These are phyloP conservation scores for Caenorhabditis sp. DNA, from an alignment of 2,888 invertebrate species.

Conservation along the genomic window DNA sequence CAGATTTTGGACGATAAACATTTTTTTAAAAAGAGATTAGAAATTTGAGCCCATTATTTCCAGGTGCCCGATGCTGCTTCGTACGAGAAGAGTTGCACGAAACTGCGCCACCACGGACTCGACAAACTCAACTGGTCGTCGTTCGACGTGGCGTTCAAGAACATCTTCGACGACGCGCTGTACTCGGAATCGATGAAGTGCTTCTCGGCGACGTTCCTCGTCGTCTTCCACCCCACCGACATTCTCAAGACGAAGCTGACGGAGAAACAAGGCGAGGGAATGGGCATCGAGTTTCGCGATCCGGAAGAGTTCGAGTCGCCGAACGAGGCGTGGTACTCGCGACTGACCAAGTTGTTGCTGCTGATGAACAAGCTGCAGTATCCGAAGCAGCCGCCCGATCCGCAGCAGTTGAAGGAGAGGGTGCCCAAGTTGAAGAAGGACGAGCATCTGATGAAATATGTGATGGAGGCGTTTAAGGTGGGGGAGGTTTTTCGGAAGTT, in stretches of 20 bases:
- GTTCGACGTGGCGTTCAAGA: slow-evolving; percentile 75
- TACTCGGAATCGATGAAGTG: slow-evolving; percentile 79
- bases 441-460: not conserved
- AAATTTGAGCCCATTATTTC: slow-evolving; percentile 1
- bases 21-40: no score
- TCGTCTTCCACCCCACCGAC: slow-evolving; percentile 48
- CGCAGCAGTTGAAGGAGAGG: slow-evolving; percentile 7
- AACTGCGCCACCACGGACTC: slow-evolving; percentile 80
- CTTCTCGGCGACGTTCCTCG: slow-evolving; percentile 59
- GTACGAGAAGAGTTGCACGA: slow-evolving; percentile 77
- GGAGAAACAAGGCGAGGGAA: slow-evolving; percentile 22
- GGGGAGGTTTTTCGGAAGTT: no score
- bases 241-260: slow-evolving; percentile 37
- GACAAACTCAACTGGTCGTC: slow-evolving; percentile 81
- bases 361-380: slow-evolving; percentile 57
- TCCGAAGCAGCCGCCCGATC: slow-evolving; percentile 5
- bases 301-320: slow-evolving; percentile 48
- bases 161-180: slow-evolving; percentile 66
- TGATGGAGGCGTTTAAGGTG: slow-evolving; percentile 43
- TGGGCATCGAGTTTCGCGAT: slow-evolving; percentile 53
- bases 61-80: slow-evolving; percentile 79
- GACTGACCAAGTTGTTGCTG: slow-evolving; percentile 47
- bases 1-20: not conserved
- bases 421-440: slow-evolving; percentile 20
- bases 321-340: slow-evolving; percentile 42